Base-by-base conservation (phyloP, 2,888 invertebrate genomes). In the Salpingus planirostris region DNA sequence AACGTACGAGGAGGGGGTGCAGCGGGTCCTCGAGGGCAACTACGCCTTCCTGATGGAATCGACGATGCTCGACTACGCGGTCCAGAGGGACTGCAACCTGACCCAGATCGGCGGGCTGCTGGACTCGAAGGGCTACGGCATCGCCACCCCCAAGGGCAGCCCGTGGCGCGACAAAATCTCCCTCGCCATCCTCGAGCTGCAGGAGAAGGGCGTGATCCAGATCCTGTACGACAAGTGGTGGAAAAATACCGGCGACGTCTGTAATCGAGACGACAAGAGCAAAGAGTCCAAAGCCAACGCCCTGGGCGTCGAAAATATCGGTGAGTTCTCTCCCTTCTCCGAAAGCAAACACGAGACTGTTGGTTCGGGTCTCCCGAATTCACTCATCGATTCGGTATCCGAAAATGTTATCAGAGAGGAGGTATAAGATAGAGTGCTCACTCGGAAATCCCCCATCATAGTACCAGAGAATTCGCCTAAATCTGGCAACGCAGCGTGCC, bases 21-120 rank as follows among this genome's bases (percentile, higher is more conserved):
- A 80, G 47, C 69, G 84, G 27, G 96, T 95, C 0, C 67, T 90
- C 28, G 76, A 77, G 29, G 92, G 87, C 1, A 86, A 95, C 64
- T 98, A 96, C 63, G 97, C 97, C 0, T 98, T 93, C 60, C 74
- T 98, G 11, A 95, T 97, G 89, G 97, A 98, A 68, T 95, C 93
- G 0, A 92, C 96, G 0, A 93, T 93, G 83, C 67, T 97, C 39
- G 97, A 98, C 64, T 98, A 95, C 57, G 78, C 83, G 6, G 89
- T 91, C n/a, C 87, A 91, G 64, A 69, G 95, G 26, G 88, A 96
- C 60, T 97, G 96, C 58, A 93, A 96, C 59, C 68, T 97, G 29
- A 96, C 93, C n/a, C 95, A 96, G 69, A 88, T 97, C 32, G 96
- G 95, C 0, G 95, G 95, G 0, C 69, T 82, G 14, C 65, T 86